Evolutionary conservation across 2,797 vertebrate species (phyloP), one percentile per base, ranked within the genome.

Genomic region (Lepus townsendii): DNA sequence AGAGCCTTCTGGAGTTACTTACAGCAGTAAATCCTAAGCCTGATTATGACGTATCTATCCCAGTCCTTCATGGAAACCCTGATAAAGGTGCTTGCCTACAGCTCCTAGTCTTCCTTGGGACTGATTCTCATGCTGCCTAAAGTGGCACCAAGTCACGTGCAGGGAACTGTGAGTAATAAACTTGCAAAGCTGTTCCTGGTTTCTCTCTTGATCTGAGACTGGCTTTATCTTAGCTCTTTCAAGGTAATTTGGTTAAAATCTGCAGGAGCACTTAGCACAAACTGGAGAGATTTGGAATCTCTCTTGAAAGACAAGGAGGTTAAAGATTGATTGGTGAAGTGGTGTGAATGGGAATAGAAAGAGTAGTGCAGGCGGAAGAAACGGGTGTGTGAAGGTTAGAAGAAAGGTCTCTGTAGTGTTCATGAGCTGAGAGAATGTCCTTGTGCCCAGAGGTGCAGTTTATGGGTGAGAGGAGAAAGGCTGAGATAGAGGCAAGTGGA

Each of bases 311-410:
- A 22, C 0, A 6, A 80, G 50, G 32, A 24, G 9, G 42, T 9
- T 7, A 42, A 4, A 16, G n/a, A 22, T 50, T 27, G 35, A 1
- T 2, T 65, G 47, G 32, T 27, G n/a, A 38, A 27, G 17, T 42
- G 4, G 0, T 85, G 17, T 30, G 22, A n/a, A 11, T 1, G 2
- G 42, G 24, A 77, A 19, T 11, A 47, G 38, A 50, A 68, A 47
- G 66, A 38, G 20, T 5, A 3, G 26, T 50, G 27, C 6, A 14
- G 16, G 8, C 0, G 12, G 77, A 62, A 60, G 42, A 78, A 27
- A 42, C 24, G 10, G 2, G n/a, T 27, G 0, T 5, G 17, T 12
- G n/a, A 82, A 32, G 9, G 2, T 22, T 12, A 0, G 22, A n/a
- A 38, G 68, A 17, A 90, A 60, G 83, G 20, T 9, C 62, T 8